Conservation (phyloP, 2,888 invertebrate species). For the Sipha maydis region DNA sequence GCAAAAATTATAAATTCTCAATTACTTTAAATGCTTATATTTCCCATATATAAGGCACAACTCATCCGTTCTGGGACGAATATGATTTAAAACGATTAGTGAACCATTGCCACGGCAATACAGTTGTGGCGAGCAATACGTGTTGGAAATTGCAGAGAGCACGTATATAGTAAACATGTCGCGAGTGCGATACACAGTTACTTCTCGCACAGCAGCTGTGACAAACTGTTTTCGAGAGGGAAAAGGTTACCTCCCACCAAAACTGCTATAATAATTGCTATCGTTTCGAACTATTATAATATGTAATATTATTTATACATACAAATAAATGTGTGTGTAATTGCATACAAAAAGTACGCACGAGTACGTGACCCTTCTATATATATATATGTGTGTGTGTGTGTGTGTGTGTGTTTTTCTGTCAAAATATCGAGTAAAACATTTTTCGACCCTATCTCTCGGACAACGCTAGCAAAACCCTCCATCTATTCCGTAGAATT, state of each 20-base stretch:
- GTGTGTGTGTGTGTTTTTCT: not conserved
- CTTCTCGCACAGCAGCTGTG: constrained; percentile 10
- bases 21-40: constrained; percentile 9
- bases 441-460: constrained; percentile 46
- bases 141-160: not conserved
- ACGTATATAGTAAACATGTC: not conserved
- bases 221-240: constrained; percentile 20
- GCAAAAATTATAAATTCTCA: not conserved
- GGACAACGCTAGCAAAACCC: constrained; percentile 17
- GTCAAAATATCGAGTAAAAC: constrained; percentile 31
- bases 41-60: not conserved
- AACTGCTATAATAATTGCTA: constrained; percentile 5
- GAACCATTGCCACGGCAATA: not conserved
- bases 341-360: not conserved
- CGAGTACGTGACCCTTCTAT: constrained; percentile 21
- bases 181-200: not conserved
- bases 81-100: not conserved
- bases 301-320: not conserved
- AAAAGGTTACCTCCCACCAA: constrained; percentile 11
- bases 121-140: not conserved
- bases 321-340: constrained; percentile 5
- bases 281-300: not conserved
- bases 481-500: constrained; percentile 5
- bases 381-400: too few species aligned
- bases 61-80: not conserved